Evolutionary conservation across 2,888 invertebrate species (phyloP).

Genomic region (Platycheirus rosarum): DNA sequence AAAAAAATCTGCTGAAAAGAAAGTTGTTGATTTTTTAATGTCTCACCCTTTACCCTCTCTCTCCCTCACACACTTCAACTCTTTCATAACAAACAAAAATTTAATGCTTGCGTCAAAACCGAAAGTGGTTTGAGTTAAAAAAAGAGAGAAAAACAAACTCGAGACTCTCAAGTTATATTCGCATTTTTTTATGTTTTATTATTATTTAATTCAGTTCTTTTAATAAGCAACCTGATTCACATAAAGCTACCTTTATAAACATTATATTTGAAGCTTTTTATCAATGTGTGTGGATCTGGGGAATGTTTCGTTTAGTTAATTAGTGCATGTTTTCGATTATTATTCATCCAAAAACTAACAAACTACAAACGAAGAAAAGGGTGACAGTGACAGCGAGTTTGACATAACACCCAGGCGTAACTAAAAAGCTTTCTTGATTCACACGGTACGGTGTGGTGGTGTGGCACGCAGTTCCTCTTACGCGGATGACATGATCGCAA

Average conservation of each 20-base stretch:
- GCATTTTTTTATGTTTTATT: slow-evolving; percentile 10
- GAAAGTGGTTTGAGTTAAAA: slow-evolving; percentile 59
- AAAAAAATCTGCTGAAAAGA: slow-evolving; percentile 53
- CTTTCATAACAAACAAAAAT: slow-evolving; percentile 35
- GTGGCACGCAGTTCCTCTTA: neutral
- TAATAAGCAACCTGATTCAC: slow-evolving; percentile 23
- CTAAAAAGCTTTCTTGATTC: slow-evolving; percentile 19
- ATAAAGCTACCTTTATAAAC: too few species aligned
- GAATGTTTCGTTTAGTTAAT: slow-evolving; percentile 22
- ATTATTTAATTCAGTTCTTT: neutral
- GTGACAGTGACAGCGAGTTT: neutral
- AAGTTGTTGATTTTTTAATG: slow-evolving; percentile 69
- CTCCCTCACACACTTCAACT: slow-evolving; percentile 13
- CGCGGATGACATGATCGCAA: slow-evolving; percentile 3
- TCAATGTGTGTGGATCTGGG: too few species aligned
- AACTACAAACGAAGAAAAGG: neutral
- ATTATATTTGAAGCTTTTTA: slow-evolving; percentile 2
- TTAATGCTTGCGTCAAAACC: slow-evolving; percentile 55
- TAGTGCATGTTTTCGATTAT: neutral
- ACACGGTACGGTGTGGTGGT: slow-evolving; percentile 2
- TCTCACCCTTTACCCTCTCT: slow-evolving; percentile 8
- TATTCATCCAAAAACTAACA: neutral
- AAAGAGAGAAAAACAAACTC: slow-evolving; percentile 25
- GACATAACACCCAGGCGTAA: neutral
- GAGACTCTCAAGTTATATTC: too few species aligned